Evolutionary conservation across 1,140 invertebrate genomes (phyloP).

Genomic region (Eumaeus atala): DNA sequence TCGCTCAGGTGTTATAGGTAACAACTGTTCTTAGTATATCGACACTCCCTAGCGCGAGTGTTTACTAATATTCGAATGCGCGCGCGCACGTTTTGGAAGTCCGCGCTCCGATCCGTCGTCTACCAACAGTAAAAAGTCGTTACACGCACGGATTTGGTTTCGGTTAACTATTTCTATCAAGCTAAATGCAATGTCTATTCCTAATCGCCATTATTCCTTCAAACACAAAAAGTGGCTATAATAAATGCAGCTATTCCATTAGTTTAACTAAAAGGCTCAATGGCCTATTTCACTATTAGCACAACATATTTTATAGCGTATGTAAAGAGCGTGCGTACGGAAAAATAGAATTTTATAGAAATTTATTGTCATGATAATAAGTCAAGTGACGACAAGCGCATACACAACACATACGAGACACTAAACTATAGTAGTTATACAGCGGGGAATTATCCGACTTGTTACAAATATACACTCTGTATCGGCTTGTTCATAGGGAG

Average conservation of each 20-base stretch:
- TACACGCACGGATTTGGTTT: neutral
- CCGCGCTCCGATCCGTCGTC: too few species aligned
- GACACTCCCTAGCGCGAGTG: too few species aligned
- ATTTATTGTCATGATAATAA: constrained; percentile 66
- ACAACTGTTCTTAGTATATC: too few species aligned
- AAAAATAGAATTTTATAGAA: constrained; percentile 45
- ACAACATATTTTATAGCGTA: constrained; percentile 19
- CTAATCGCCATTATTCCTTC: constrained; percentile 44
- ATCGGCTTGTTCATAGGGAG: too few species aligned
- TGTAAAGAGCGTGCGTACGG: constrained; percentile 29
- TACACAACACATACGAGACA: constrained; percentile 14
- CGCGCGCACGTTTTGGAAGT: too few species aligned
- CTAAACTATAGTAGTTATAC: constrained; percentile 13
- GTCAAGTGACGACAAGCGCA: constrained; percentile 17
- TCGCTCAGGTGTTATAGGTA: too few species aligned
- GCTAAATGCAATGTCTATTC: constrained; percentile 19
- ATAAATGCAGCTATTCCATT: constrained; percentile 51
- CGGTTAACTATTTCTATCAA: neutral
- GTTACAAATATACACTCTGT: neutral
- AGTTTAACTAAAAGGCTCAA: constrained; percentile 24
- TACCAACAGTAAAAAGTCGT: too few species aligned
- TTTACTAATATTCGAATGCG: too few species aligned
- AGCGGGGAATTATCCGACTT: constrained; percentile 4
- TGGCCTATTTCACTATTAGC: constrained; percentile 13
- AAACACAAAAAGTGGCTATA: constrained; percentile 42